These are phyloP conservation scores for Clitarchus hookeri DNA, from an alignment of 2,888 invertebrate genomes.

Conservation along the genomic window DNA sequence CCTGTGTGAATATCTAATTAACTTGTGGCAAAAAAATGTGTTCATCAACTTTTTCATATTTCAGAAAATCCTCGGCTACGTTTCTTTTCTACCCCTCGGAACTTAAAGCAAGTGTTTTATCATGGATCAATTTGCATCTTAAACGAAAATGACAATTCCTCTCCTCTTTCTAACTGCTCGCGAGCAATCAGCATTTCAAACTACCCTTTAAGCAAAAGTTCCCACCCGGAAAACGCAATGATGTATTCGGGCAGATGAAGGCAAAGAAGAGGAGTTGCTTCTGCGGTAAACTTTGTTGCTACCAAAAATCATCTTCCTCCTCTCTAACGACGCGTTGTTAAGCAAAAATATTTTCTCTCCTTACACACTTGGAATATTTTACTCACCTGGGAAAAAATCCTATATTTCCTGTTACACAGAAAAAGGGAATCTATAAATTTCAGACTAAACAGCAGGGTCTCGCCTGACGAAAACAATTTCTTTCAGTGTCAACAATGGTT, in stretches of 20 bases:
- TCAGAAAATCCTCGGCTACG: not conserved
- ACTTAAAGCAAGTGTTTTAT: not conserved
- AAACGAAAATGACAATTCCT: slow-evolving; percentile 1
- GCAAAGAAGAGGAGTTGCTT: not conserved
- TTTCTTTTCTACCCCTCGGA: not conserved
- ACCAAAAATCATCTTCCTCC: no score
- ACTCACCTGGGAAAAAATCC: no score
- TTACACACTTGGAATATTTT: no score
- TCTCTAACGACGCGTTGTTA: no score
- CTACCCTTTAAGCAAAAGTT: slow-evolving; percentile 1
- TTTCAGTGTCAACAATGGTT: no score
- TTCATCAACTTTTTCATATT: not conserved
- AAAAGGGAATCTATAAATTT: no score
- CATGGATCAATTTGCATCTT: not conserved
- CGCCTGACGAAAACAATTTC: no score
- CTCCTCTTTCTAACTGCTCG: not conserved
- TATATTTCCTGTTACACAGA: no score
- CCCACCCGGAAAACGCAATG: not conserved
- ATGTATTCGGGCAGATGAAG: slow-evolving; percentile 8
- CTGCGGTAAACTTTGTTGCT: not conserved
- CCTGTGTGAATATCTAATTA: not conserved
- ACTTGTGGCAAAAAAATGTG: not conserved
- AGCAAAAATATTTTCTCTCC: no score
- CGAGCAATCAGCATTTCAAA: slow-evolving; percentile 14
- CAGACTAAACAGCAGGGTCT: no score